Evolutionary conservation across 2,888 invertebrate species (phyloP).

Genomic region (Onchidella celtica): DNA sequence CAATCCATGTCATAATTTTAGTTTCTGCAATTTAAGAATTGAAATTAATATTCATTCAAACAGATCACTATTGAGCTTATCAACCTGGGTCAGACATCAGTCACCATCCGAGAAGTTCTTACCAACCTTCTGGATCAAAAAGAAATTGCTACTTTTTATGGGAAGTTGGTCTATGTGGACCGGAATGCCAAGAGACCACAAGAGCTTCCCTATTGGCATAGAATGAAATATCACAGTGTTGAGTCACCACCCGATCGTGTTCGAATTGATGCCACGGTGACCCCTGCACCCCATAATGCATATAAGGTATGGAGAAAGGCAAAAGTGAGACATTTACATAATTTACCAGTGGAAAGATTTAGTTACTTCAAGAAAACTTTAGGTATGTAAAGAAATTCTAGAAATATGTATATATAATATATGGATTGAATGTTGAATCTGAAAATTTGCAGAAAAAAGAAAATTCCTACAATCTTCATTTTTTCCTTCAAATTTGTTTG

Average conservation of each 20-base stretch:
- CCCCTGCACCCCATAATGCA: slow-evolving; percentile 20
- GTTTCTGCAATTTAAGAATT: too few species aligned
- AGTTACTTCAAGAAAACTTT: too few species aligned
- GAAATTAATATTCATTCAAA: not conserved
- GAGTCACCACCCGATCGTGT: slow-evolving; percentile 21
- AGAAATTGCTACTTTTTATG: slow-evolving; percentile 44
- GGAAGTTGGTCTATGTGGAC: slow-evolving; percentile 47
- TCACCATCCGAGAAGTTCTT: slow-evolving; percentile 40
- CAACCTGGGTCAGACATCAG: slow-evolving; percentile 43
- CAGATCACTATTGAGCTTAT: slow-evolving; percentile 43
- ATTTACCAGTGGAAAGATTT: too few species aligned
- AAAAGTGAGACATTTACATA: too few species aligned
- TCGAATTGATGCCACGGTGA: not conserved
- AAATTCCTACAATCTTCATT: too few species aligned
- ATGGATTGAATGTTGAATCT: too few species aligned
- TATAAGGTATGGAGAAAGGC: slow-evolving; percentile 25
- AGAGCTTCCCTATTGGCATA: slow-evolving; percentile 40
- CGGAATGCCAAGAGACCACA: not conserved
- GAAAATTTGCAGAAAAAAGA: too few species aligned
- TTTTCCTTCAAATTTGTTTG: too few species aligned
- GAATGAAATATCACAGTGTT: slow-evolving; percentile 18
- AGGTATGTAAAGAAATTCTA: too few species aligned
- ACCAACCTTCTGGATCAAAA: slow-evolving; percentile 48
- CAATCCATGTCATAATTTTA: too few species aligned
- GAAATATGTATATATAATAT: too few species aligned